Evolutionary conservation across 2,113 vertebrate genomes (phyloP).

Genomic region (Canis aureus): DNA sequence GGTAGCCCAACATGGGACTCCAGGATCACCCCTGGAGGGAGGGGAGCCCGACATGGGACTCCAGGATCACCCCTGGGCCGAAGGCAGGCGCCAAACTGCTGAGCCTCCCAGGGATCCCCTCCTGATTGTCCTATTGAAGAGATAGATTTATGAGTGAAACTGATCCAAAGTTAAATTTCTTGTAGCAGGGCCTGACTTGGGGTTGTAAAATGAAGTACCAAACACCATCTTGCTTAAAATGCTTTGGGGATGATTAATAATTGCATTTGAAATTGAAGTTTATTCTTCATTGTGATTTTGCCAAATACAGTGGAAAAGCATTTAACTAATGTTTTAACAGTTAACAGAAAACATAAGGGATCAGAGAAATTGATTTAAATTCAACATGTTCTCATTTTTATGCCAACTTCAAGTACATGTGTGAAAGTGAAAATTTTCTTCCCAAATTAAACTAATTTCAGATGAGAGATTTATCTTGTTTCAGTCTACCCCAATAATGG

Average conservation of each 20-base stretch:
- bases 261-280: slow-evolving; percentile 44
- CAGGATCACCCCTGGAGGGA: too few species aligned
- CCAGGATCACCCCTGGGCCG: too few species aligned
- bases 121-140: background rate
- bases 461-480: slow-evolving; percentile 62
- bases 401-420: slow-evolving; percentile 73
- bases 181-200: background rate
- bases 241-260: slow-evolving; percentile 38
- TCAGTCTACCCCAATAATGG: slow-evolving; percentile 24
- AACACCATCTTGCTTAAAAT: background rate
- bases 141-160: background rate
- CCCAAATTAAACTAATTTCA: slow-evolving; percentile 68
- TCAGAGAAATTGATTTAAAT: slow-evolving; percentile 66
- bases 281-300: slow-evolving; percentile 72
- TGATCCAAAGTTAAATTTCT: background rate
- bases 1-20: too few species aligned
- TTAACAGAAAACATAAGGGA: slow-evolving; percentile 77
- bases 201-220: background rate
- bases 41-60: too few species aligned
- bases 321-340: slow-evolving; percentile 63
- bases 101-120: background rate
- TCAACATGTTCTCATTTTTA: slow-evolving; percentile 72
- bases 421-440: slow-evolving; percentile 63
- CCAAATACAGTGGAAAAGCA: slow-evolving; percentile 60
- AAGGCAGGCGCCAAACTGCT: too few species aligned